phyloP scores from a whole-genome alignment of 2,797 vertebrate species.

The Sebastes melanostomus region DNA sequence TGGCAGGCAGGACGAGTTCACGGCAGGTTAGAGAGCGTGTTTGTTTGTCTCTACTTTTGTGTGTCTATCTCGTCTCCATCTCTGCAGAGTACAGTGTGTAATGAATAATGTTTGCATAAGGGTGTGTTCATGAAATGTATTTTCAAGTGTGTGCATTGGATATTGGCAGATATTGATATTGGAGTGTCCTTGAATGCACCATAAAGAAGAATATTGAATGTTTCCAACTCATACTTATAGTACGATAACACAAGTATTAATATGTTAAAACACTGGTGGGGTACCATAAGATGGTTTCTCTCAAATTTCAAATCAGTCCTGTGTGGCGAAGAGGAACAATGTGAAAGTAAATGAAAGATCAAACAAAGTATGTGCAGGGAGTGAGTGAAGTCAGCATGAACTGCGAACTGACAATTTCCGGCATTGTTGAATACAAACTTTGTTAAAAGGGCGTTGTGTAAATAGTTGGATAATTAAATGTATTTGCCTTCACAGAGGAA shows the following conservation, averaged over 20 bases:
- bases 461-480: neutral
- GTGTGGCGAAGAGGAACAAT: neutral
- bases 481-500: constrained; percentile 81
- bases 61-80: neutral
- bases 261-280: neutral
- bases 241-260: neutral
- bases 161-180: neutral
- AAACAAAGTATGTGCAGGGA: too few relatives aligned
- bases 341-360: neutral
- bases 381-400: too few relatives aligned
- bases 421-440: too few relatives aligned
- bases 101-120: neutral
- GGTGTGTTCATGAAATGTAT: neutral
- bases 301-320: neutral
- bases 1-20: constrained; percentile 93
- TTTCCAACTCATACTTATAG: neutral
- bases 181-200: neutral
- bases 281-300: neutral
- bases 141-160: neutral
- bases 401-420: rapidly evolving
- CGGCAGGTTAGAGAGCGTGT: constrained; percentile 84
- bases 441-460: neutral
- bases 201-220: neutral
- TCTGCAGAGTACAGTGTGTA: neutral
- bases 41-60: neutral